Base-by-base conservation (phyloP, 2,888 invertebrate genomes). In the Acleris cristana region DNA sequence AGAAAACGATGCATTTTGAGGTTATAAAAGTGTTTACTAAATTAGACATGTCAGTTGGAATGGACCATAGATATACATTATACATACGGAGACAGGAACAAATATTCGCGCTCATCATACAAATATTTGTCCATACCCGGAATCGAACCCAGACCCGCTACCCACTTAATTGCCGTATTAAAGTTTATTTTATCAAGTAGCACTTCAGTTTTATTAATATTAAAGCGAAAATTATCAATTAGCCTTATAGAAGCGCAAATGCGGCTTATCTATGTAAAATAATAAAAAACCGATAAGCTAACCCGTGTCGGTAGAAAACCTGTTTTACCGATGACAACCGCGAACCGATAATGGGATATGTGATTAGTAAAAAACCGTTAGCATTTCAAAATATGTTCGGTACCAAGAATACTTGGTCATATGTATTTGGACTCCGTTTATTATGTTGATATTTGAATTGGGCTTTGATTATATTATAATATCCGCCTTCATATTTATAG, bases 281-380 rank as follows among this genome's bases (percentile, higher is more conserved):
- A 53, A 52, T 65, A 63, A 52, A 64, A 54, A 58, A 53, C n/a
- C 40, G 65, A 69, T 63, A 66, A 62, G 51, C 23, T 61, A 65
- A 69, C 65, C 69, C 52, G 58, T 55, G 54, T 65, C 2, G 34
- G 34, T 30, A 51, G 49, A 19, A 49, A 54, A 65, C 65, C 54
- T 58, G 65, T 69, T 62, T 62, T 23, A 21, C 45, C 54, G 66
- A 69, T 66, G 69, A 66, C 69, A 69, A 62, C 54, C 57, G 26
- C 60, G 55, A 60, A 60, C 65, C 51, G 60, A 65, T 65, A 65
- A 60, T 61, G 60, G 55, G 49, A 61, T 48, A 62, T 55, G 57
- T 62, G 66, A 66, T 66, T 66, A 66, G 62, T 62, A 23, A 18
- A 40, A 18, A 62, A 66, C 66, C 66, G 66, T 62, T 66, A 62